Evolutionary conservation across 2,888 invertebrate genomes (phyloP).

Genomic region (Catocala fraxini): DNA sequence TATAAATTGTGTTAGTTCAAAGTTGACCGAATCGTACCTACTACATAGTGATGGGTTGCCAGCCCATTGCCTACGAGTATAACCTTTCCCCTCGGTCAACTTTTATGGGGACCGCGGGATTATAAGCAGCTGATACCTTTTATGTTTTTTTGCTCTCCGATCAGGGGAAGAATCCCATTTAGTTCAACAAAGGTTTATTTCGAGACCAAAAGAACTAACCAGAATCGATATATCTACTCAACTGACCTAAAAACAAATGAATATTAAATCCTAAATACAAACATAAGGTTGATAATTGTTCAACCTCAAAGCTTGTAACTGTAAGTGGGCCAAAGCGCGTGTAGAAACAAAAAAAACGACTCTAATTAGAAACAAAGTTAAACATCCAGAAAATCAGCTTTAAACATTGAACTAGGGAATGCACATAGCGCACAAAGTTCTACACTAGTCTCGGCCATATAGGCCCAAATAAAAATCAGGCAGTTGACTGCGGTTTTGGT

Average conservation of each 20-base stretch:
- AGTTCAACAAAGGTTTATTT: constrained; percentile 8
- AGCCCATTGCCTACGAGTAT: constrained; percentile 15
- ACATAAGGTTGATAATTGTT: background rate
- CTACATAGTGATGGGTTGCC: constrained; percentile 11
- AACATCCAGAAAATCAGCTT: constrained; percentile 26
- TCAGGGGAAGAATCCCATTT: constrained; percentile 9
- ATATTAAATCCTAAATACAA: too few relatives aligned
- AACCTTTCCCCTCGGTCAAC: constrained; percentile 22
- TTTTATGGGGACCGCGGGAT: constrained; percentile 19
- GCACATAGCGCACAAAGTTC: constrained; percentile 30
- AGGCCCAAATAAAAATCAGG: constrained; percentile 36
- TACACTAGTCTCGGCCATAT: constrained; percentile 20
- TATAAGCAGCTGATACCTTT: constrained; percentile 21
- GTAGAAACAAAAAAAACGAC: background rate
- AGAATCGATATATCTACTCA: background rate
- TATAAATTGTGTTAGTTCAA: constrained; percentile 9
- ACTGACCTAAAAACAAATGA: too few relatives aligned
- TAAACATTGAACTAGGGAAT: constrained; percentile 26
- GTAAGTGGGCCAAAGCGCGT: background rate
- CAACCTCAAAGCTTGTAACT: background rate
- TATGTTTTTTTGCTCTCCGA: constrained; percentile 15
- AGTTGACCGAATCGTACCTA: constrained; percentile 11
- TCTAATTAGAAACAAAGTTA: constrained; percentile 17
- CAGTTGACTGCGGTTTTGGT: constrained; percentile 36
- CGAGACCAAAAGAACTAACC: background rate